phyloP scores from a whole-genome alignment of 1,140 invertebrate genomes.

The Ceratina calcarata region DNA sequence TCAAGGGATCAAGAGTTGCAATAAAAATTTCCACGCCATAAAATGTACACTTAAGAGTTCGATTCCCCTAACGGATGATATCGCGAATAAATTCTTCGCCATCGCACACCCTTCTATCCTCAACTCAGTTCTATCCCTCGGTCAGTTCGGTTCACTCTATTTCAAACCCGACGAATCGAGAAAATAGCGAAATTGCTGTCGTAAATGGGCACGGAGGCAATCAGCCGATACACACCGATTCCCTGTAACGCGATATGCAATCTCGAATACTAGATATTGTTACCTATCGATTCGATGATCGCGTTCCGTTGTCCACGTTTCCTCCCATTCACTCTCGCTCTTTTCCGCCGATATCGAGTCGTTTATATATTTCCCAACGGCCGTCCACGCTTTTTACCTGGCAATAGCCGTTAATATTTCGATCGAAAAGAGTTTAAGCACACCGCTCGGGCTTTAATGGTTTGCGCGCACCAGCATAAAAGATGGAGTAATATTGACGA shows the following conservation, averaged over 20 bases:
- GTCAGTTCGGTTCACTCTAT: conserved; percentile 19
- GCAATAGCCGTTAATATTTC: conserved; percentile 35
- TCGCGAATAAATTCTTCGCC: background rate
- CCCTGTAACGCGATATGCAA: too few species aligned
- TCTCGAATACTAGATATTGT: too few species aligned
- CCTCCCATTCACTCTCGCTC: background rate
- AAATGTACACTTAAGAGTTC: too few species aligned
- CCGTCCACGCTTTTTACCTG: conserved; percentile 21
- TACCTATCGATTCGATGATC: conserved; percentile 42
- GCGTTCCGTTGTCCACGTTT: background rate
- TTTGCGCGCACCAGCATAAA: too few species aligned
- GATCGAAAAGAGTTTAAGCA: conserved; percentile 37
- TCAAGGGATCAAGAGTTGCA: background rate
- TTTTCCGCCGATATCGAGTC: conserved; percentile 12
- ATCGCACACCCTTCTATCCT: background rate
- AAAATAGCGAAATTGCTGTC: too few species aligned
- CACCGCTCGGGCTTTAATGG: conserved; percentile 22
- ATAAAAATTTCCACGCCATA: background rate
- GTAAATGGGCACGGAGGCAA: too few species aligned
- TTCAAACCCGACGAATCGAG: too few species aligned
- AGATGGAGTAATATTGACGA: too few species aligned
- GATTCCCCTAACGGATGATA: background rate
- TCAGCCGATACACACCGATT: too few species aligned
- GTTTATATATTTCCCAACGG: conserved; percentile 35
- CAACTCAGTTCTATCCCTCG: background rate